Base-by-base conservation (phyloP, 2,888 invertebrate species). In the Morpho deidamia region DNA sequence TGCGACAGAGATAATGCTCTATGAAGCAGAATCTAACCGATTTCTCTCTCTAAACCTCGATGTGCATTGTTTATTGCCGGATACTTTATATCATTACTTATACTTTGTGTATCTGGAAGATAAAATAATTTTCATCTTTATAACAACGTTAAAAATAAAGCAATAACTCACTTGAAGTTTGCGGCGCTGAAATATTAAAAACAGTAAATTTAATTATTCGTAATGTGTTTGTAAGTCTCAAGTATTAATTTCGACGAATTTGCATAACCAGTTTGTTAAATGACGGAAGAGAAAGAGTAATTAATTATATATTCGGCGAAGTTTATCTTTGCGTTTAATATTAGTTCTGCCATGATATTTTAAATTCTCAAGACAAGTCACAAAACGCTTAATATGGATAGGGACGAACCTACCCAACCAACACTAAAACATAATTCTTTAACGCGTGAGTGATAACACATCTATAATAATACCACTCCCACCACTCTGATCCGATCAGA, bases 71-170 rank as follows among this genome's bases (percentile, higher is more conserved):
- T n/a, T n/a, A n/a, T n/a, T n/a, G n/a, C n/a, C n/a, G n/a, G n/a
- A n/a, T n/a, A n/a, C n/a, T n/a, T n/a, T n/a, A n/a, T n/a, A 10
- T 37, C 37, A 37, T 39, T 10, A 11, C 43, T 52, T 40, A 46
- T 48, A 52, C 48, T 46, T 40, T 34, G n/a, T 46, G 33, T 54
- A 38, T 38, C 11, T 11, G 12, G 33, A 54, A 32, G 45, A 53
- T 39, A 38, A 52, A 54, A 45, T 41, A 38, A 50, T 60, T 54
- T 53, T 44, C 51, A 50, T 58, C 56, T 53, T 53, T 49, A 47
- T 55, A 55, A 50, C 50, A 52, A 44, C 43, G 42, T 46, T 48
- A 52, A 51, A 45, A 49, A 45, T 55, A 44, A 48, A 55, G 53
- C 39, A 51, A 48, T 55, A 53, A 50, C 55, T 53, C 37, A 48